These are phyloP conservation scores for Ichneumoninae sp. DNA, from an alignment of 2,888 invertebrate species.

Conservation along the genomic window DNA sequence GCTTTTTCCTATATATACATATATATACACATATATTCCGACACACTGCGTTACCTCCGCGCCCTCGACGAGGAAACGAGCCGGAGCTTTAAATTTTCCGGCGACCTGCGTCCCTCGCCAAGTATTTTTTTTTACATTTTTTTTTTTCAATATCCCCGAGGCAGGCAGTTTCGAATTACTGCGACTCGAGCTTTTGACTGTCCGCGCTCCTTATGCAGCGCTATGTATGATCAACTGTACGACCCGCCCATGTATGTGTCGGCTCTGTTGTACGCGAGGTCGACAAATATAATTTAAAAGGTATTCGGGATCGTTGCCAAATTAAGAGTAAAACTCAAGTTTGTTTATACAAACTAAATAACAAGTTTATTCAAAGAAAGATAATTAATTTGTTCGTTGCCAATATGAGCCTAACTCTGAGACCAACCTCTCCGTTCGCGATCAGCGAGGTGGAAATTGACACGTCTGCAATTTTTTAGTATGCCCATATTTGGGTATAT, in stretches of 20 bases:
- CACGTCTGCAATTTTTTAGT: too few relatives aligned
- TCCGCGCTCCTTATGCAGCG: not conserved
- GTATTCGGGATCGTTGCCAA: too few relatives aligned
- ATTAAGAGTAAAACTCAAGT: too few relatives aligned
- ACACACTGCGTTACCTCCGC: not conserved
- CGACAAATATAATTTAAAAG: too few relatives aligned
- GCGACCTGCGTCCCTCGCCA: not conserved
- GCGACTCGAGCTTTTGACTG: slow-evolving; percentile 7
- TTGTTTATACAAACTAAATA: too few relatives aligned
- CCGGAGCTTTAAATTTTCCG: slow-evolving; percentile 5
- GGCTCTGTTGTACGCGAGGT: not conserved
- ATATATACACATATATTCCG: not conserved
- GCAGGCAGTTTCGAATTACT: slow-evolving; percentile 16
- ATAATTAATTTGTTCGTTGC: too few relatives aligned
- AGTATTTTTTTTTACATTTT: not conserved
- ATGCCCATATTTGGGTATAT: too few relatives aligned
- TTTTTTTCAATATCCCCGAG: slow-evolving; percentile 14
- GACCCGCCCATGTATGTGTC: not conserved
- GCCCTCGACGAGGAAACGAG: slow-evolving; percentile 7
- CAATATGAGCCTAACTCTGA: too few relatives aligned
- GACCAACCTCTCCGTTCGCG: too few relatives aligned
- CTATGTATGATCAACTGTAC: not conserved
- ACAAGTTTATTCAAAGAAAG: too few relatives aligned
- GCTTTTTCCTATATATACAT: not conserved
- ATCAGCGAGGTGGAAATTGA: too few relatives aligned